phyloP scores from a whole-genome alignment of 1,140 invertebrate genomes.

The Drosophila jambulina region DNA sequence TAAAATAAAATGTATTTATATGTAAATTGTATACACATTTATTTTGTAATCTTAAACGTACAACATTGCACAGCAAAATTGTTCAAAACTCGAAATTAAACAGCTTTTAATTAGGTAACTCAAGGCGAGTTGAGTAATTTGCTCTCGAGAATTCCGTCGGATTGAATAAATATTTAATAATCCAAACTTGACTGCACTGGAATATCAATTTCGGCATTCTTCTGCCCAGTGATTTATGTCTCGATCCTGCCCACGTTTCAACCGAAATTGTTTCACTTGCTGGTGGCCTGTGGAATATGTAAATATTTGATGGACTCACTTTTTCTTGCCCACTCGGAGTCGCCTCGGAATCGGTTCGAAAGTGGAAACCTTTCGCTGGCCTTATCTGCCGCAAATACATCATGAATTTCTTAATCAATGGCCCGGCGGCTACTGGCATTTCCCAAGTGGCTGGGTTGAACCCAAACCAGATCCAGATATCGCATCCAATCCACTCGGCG shows the following conservation, averaged over 20 bases:
- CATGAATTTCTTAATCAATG: conserved; percentile 77
- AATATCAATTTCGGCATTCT: conserved; percentile 13
- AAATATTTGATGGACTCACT: conserved; percentile 50
- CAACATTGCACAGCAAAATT: neutral
- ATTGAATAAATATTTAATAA: conserved; percentile 39
- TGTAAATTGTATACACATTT: neutral
- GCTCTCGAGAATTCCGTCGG: conserved; percentile 4
- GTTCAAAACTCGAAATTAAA: neutral
- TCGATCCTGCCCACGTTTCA: conserved; percentile 44
- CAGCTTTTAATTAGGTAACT: conserved; percentile 18
- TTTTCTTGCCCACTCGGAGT: conserved; percentile 28
- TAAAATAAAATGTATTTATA: neutral
- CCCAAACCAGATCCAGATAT: conserved; percentile 54
- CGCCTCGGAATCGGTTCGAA: conserved; percentile 15
- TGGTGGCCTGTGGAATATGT: conserved; percentile 34
- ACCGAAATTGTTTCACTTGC: conserved; percentile 28
- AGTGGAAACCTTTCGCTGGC: conserved; percentile 58
- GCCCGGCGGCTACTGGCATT: conserved; percentile 68
- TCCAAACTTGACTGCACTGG: conserved; percentile 1
- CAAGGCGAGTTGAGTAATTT: neutral
- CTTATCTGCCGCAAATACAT: conserved; percentile 72
- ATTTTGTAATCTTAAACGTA: neutral
- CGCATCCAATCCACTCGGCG: conserved; percentile 24
- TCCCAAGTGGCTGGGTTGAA: conserved; percentile 60
- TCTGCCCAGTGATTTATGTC: conserved; percentile 22